A percentile compares a stretch with the other conserved stretches of the same genome.
Conservation (phyloP, 2,113 vertebrate species). For the Willisornis vidua region DNA sequence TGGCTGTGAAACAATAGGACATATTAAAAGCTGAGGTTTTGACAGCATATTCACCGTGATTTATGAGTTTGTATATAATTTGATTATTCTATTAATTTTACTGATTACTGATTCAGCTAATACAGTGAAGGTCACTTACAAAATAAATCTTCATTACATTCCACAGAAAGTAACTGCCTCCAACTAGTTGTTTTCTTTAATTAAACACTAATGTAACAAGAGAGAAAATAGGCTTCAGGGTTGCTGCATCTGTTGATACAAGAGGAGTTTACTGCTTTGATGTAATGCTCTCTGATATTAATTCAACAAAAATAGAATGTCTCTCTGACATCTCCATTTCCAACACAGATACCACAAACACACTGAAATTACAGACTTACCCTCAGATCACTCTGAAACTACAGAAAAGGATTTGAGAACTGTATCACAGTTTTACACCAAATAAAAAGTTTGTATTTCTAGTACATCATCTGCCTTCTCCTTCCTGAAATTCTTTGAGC, state of each 20-base stretch:
- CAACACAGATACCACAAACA: neutral
- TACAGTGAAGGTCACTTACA: slow-evolving; percentile 87
- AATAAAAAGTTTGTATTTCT: neutral
- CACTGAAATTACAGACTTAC: neutral
- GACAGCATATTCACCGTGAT: slow-evolving; percentile 81
- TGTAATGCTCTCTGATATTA: slow-evolving; percentile 48
- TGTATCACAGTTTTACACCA: neutral
- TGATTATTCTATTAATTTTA: slow-evolving; percentile 93
- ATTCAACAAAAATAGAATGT: slow-evolving; percentile 55
- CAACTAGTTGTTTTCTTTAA: slow-evolving; percentile 87
- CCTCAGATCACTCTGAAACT: neutral
- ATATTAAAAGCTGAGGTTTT: slow-evolving; percentile 82
- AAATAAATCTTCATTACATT: slow-evolving; percentile 89
- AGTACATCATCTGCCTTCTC: neutral
- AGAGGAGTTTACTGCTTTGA: slow-evolving; percentile 41
- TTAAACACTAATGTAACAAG: slow-evolving; percentile 87
- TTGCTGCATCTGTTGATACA: slow-evolving; percentile 58
- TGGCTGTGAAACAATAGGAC: slow-evolving; percentile 81
- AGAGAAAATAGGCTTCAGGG: slow-evolving; percentile 74
- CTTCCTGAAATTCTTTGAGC: neutral
- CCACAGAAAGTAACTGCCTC: slow-evolving; percentile 82
- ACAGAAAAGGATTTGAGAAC: neutral
- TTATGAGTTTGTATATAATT: slow-evolving; percentile 91
- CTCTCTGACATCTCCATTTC: slow-evolving; percentile 38
- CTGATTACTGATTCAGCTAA: slow-evolving; percentile 86